A percentile compares a stretch with the other conserved stretches of the same genome.
phyloP scores from a whole-genome alignment of 2,113 vertebrate genomes.

The Tursiops truncatus region DNA sequence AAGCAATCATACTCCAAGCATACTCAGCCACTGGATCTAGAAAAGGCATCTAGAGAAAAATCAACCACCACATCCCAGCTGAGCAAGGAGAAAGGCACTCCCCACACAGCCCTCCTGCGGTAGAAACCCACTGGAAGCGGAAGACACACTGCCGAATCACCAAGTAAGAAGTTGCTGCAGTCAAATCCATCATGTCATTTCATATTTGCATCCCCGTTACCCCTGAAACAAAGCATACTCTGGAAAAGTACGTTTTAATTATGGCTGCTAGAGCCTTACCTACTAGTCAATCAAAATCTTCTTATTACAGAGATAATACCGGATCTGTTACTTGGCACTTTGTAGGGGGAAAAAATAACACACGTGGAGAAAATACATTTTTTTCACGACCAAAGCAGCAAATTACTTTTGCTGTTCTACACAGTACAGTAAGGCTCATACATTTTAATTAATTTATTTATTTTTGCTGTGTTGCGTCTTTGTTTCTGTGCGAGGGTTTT shows the following conservation, averaged over 20 bases:
- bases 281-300: background rate
- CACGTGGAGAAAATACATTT: background rate
- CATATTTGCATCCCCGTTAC: background rate
- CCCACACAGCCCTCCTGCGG: fast-evolving
- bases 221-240: background rate
- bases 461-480: too few relatives aligned
- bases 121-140: background rate
- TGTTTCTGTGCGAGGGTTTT: too few relatives aligned
- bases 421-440: constrained; percentile 26
- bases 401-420: constrained; percentile 57
- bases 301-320: background rate
- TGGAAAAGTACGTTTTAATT: background rate
- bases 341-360: background rate
- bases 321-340: background rate
- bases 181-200: background rate
- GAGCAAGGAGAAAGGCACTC: background rate
- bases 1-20: background rate
- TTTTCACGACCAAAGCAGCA: constrained; percentile 40
- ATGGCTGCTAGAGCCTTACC: background rate
- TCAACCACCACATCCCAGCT: background rate
- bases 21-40: background rate
- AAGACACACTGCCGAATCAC: background rate
- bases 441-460: constrained; percentile 46
- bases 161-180: background rate
- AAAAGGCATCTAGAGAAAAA: constrained; percentile 40